Conservation (phyloP, 1,140 invertebrate genomes). For the Galleria mellonella region DNA sequence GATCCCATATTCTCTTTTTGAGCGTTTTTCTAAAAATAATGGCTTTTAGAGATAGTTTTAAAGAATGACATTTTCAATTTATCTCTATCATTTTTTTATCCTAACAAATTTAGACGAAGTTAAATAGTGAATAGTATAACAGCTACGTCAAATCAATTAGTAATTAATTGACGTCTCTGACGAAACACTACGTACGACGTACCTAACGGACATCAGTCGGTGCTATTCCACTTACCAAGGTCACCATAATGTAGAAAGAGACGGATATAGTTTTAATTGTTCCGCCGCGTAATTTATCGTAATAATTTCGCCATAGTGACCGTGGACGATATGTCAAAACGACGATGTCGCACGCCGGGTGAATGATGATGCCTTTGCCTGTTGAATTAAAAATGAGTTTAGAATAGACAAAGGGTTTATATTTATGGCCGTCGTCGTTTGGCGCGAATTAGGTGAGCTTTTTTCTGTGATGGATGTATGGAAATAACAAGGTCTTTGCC, state of each 20-base stretch:
- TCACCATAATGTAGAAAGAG: constrained; percentile 20
- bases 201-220: constrained; percentile 12
- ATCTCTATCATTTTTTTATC: too few relatives aligned
- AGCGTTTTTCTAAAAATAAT: too few relatives aligned
- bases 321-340: constrained; percentile 47
- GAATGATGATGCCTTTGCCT: constrained; percentile 14
- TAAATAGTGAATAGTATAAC: too few relatives aligned
- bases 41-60: too few relatives aligned
- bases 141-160: constrained; percentile 7
- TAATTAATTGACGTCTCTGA: constrained; percentile 15
- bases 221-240: constrained; percentile 21
- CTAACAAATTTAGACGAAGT: too few relatives aligned
- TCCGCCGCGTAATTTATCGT: constrained; percentile 30
- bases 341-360: constrained; percentile 7
- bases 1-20: too few relatives aligned
- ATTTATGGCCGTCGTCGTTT: background rate
- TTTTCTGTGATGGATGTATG: too few relatives aligned
- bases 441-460: too few relatives aligned
- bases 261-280: constrained; percentile 21
- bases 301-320: constrained; percentile 49
- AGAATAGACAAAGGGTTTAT: constrained; percentile 7
- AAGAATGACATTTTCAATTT: too few relatives aligned
- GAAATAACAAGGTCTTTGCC: too few relatives aligned
- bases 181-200: constrained; percentile 12
- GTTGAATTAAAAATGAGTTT: constrained; percentile 12